Conservation (phyloP, 1,140 invertebrate species). For the Procambarus clarkii region DNA sequence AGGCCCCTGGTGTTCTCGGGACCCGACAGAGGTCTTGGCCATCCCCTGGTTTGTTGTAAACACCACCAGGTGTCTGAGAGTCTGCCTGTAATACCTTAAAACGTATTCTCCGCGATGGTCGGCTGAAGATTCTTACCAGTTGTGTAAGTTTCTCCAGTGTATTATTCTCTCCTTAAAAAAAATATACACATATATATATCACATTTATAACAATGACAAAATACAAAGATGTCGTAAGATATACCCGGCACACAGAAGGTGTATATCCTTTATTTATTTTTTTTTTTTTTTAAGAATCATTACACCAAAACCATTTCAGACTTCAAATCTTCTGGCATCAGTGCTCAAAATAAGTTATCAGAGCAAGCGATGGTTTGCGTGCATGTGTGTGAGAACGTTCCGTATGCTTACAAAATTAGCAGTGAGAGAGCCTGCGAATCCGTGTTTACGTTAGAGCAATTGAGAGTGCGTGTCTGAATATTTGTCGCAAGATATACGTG, state of each 20-base stretch:
- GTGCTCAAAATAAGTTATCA: slow-evolving; percentile 51
- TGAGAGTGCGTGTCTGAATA: too few relatives aligned
- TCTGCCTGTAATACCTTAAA: not conserved
- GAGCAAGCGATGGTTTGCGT: slow-evolving; percentile 36
- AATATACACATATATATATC: not conserved
- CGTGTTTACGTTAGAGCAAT: not conserved
- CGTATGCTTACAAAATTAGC: not conserved
- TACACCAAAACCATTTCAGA: not conserved
- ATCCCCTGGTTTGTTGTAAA: slow-evolving; percentile 3
- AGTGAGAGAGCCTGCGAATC: not conserved
- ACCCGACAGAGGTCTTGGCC: not conserved
- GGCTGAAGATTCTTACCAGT: not conserved
- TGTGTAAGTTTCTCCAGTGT: not conserved
- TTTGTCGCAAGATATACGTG: not conserved
- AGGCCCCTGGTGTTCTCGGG: too few relatives aligned
- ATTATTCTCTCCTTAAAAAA: slow-evolving; percentile 10
- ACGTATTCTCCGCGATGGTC: not conserved
- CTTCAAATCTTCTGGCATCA: slow-evolving; percentile 50
- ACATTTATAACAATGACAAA: not conserved
- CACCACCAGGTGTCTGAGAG: slow-evolving; percentile 1
- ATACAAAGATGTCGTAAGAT: not conserved
- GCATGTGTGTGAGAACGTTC: not conserved
- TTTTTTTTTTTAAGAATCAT: slow-evolving; percentile 1
- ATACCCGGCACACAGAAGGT: not conserved
- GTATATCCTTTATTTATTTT: not conserved